Conservation (phyloP, 2,888 invertebrate species). For the Microctonus hyperodae region DNA sequence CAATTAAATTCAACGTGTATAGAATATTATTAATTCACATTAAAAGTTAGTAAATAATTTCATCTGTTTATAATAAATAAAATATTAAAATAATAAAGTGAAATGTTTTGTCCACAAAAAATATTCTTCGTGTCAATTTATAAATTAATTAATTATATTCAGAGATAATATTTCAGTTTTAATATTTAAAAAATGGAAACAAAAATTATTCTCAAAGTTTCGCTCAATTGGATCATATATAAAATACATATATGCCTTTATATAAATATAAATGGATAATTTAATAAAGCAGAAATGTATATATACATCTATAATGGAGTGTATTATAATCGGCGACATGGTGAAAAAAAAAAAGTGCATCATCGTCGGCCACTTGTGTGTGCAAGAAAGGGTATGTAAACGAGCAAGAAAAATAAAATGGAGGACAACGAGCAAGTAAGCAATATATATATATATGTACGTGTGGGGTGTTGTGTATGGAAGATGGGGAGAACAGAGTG, state of each 20-base stretch:
- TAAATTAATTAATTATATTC: too few species aligned
- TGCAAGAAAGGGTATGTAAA: constrained; percentile 15
- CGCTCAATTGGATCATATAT: too few species aligned
- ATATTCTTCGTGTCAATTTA: too few species aligned
- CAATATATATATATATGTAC: constrained; percentile 18
- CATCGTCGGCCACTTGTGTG: neutral
- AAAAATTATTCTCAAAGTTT: too few species aligned
- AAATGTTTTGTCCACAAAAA: neutral
- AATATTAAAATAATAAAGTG: neutral
- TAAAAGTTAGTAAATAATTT: neutral
- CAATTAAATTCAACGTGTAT: neutral
- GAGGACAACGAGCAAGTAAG: constrained; percentile 16
- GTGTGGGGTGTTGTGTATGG: constrained; percentile 12
- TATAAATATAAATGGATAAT: too few species aligned
- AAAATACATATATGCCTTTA: too few species aligned
- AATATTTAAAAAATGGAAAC: too few species aligned
- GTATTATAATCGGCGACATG: neutral
- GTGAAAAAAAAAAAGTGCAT: neutral
- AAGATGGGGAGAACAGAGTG: constrained; percentile 31
- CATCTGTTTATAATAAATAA: constrained; percentile 11
- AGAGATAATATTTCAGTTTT: neutral
- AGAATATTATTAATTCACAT: neutral
- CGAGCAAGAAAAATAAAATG: constrained; percentile 21
- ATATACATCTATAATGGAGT: neutral
- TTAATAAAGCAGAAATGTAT: too few species aligned